These are phyloP conservation scores for Periophthalmus magnuspinnatus DNA, from an alignment of 2,797 vertebrate species.

Conservation along the genomic window DNA sequence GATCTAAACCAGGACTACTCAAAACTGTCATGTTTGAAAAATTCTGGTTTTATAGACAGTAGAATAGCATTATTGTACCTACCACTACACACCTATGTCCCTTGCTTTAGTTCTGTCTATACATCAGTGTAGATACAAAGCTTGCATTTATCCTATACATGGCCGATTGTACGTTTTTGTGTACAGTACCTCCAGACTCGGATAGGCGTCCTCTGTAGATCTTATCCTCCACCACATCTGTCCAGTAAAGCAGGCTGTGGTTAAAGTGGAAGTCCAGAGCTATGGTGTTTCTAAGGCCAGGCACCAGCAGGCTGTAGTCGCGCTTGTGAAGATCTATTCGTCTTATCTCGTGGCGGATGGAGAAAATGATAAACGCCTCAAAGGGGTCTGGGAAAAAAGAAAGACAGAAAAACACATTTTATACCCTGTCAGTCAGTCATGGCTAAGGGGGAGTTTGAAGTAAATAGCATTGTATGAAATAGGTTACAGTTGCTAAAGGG, in stretches of 20 bases:
- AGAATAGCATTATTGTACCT: not conserved
- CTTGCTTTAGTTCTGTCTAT: not conserved
- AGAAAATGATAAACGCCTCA: slow-evolving; percentile 99
- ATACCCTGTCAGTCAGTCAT: not conserved
- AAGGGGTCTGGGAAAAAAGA: slow-evolving; percentile 85
- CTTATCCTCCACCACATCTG: slow-evolving; percentile 98
- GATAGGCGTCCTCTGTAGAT: slow-evolving; percentile 96
- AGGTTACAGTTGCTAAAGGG: slow-evolving; percentile 3
- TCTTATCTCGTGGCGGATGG: slow-evolving; percentile 97
- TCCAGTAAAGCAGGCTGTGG: slow-evolving; percentile 96
- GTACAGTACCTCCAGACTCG: slow-evolving; percentile 86
- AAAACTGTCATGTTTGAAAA: not conserved
- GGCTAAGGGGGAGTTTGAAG: not conserved
- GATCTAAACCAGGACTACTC: not conserved
- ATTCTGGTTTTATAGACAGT: not conserved
- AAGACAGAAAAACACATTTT: slow-evolving; percentile 13
- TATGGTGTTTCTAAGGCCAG: slow-evolving; percentile 95
- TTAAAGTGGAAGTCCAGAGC: slow-evolving; percentile 98
- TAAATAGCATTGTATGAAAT: slow-evolving; percentile 10
- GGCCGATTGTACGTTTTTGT: not conserved
- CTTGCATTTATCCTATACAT: slow-evolving; percentile 16
- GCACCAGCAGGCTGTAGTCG: slow-evolving; percentile 96
- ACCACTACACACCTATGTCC: not conserved
- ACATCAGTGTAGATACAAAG: slow-evolving; percentile 26
- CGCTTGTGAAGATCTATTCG: slow-evolving; percentile 97